Evolutionary conservation across 2,113 vertebrate species (phyloP), one percentile per base, ranked within the genome.

Genomic region (Macquaria ambigua): DNA sequence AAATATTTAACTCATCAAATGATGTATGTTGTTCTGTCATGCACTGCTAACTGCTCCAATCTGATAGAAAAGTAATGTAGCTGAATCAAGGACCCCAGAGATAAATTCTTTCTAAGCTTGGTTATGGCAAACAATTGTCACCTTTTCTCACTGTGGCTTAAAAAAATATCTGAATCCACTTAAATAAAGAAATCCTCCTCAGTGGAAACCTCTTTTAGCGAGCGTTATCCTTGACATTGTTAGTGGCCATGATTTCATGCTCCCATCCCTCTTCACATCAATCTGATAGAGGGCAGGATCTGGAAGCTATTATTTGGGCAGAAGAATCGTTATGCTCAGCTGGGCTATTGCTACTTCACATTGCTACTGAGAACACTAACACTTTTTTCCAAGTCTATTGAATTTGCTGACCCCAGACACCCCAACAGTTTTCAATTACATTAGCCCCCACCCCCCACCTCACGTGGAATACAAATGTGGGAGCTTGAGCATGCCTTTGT

Each of bases 391-490:
- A 7, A 90, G 81, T 81, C 74, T 89, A 84, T 87, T 91, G 89
- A 93, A 93, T 93, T 89, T 91, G 77, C 70, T 92, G 89, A 93
- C 85, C 86, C 76, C 82, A 61, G 39, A 84, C 86, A 90, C 82
- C 90, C 52, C 67, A 84, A 81, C 78, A 79, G 58, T 89, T 94
- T 95, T 94, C 91, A 94, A 95, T 94, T 95, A 92, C 93, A 89
- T 90, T 79, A 90, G 63, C 79, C 80, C 62, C 79, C 63, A 69
- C 68, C 75, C 56, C 64, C 48, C 46, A 64, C 56, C 73, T 73
- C 20, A 74, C 68, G 84, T 76, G 78, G 84, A 94, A 94, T 94
- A 93, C 85, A 91, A 94, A 95, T 93, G 82, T 28, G 50, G 62
- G 28, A 48, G 85, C 59, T 81, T 62, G 63, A 78, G 63, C 77